Evolutionary conservation across 2,797 vertebrate genomes (phyloP), one percentile per base, ranked within the genome.

Genomic region (Rhinella marina): DNA sequence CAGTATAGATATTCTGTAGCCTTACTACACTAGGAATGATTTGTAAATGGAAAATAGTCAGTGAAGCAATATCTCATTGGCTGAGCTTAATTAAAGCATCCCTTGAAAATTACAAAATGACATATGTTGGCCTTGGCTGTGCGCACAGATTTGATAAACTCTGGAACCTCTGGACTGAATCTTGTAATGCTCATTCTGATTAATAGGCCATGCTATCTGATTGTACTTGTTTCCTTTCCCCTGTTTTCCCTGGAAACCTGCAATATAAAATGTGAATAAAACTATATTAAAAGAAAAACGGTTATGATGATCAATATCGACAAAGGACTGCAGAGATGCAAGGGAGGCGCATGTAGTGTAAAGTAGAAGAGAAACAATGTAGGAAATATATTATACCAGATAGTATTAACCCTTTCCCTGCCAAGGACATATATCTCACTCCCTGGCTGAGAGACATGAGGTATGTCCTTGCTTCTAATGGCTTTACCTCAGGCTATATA

Each of bases 181-280:
- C 78, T 41, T 32, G 57, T 81, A 81, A 81, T 81, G 78, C 57
- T 61, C n/a, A 25, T 81, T 81, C 78, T 62, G 78, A 81, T 61
- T 61, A 81, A 81, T 81, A 61, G 78, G 19, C 19, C 57, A 41
- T 62, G 9, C 56, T 80, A 62, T 61, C 56, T 21, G 50, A 41
- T 59, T 41, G 56, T 12, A 29, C 78, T 48, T 81, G 27, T 23
- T 41, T 81, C 73, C 48, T 77, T 76, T 54, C 25, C 75, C n/a
- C 75, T 77, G 19, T 23, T n/a, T 73, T n/a, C 48, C 8, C 7
- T 32, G 54, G 12, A 25, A 77, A 77, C 48, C 7, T 16, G 50
- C 0, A 54, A 16, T 77, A 54, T 54, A 14, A n/a, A 77, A 77
- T 77, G 5, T 12, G 21, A 50, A 50, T n/a, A 50, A 23, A 75